Evolutionary conservation across 2,888 invertebrate species (phyloP).

Genomic region (Nomada ruficornis): DNA sequence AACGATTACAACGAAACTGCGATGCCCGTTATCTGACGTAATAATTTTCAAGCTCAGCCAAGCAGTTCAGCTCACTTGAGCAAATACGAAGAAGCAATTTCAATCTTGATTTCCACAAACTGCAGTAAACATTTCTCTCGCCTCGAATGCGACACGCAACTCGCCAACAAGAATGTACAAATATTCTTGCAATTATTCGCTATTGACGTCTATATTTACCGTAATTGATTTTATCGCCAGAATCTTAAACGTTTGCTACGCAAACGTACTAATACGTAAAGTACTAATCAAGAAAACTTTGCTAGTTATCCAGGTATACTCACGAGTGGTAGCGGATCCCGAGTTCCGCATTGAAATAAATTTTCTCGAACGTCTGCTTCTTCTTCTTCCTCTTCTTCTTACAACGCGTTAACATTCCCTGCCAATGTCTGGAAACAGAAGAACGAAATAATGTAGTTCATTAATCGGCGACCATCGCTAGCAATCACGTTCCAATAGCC

Average conservation of each 20-base stretch:
- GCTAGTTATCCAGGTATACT: constrained; percentile 41
- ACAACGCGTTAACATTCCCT: constrained; percentile 46
- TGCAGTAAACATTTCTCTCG: constrained; percentile 12
- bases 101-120: constrained; percentile 36
- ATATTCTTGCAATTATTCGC: not conserved
- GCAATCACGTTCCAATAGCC: constrained; percentile 8
- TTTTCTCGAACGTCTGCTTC: constrained; percentile 38
- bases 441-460: constrained; percentile 41
- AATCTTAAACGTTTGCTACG: no score
- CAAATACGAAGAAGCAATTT: constrained; percentile 39
- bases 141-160: not conserved
- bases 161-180: not conserved
- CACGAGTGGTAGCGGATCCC: constrained; percentile 23
- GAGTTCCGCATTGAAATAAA: constrained; percentile 47
- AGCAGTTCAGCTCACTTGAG: constrained; percentile 2
- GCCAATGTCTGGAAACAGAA: constrained; percentile 40
- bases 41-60: constrained; percentile 30
- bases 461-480: constrained; percentile 19
- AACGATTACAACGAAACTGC: constrained; percentile 11
- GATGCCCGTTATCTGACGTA: constrained; percentile 41
- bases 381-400: constrained; percentile 37
- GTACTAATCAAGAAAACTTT: constrained; percentile 37
- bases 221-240: not conserved
- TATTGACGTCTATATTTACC: not conserved
- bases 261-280: no score